A percentile compares a stretch with the other conserved stretches of the same genome.
Conservation (phyloP, 2,888 invertebrate species). For the Rhopalosiphum nymphaeae region DNA sequence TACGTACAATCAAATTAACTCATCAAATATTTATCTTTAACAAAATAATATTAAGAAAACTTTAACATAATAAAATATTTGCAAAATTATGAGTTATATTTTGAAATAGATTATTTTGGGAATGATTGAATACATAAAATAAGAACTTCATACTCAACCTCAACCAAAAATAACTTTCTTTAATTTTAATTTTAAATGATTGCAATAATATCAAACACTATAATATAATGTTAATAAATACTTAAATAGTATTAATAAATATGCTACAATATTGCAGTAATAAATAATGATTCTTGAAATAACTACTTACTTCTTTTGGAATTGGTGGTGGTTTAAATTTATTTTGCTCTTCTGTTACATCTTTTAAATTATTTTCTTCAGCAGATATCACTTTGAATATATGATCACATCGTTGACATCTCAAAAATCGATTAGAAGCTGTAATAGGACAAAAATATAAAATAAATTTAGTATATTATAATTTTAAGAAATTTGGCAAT, state of each 20-base stretch:
- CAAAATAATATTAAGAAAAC: background rate
- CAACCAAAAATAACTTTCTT: background rate
- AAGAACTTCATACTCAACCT: background rate
- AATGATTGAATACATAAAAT: background rate
- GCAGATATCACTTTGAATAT: slow-evolving; percentile 95
- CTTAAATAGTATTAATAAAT: background rate
- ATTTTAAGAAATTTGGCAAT: background rate
- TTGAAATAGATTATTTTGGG: background rate
- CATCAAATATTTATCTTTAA: background rate
- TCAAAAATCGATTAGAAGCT: slow-evolving; percentile 93
- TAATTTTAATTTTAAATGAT: background rate
- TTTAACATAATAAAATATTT: background rate
- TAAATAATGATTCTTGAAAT: background rate
- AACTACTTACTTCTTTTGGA: slow-evolving; percentile 81
- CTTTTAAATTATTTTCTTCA: slow-evolving; percentile 74
- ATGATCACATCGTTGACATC: slow-evolving; percentile 98
- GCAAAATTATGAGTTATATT: background rate
- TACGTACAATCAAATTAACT: background rate
- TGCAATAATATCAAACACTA: background rate
- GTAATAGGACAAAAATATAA: slow-evolving; percentile 49
- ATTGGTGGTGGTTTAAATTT: slow-evolving; percentile 93
- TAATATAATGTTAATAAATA: background rate
- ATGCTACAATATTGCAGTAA: background rate
- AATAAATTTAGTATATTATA: background rate
- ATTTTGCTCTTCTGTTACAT: slow-evolving; percentile 78